A percentile compares a stretch with the other conserved stretches of the same genome.
These are phyloP conservation scores for Pangasius mekongensis DNA, from an alignment of 2,797 vertebrate species.

Conservation along the genomic window DNA sequence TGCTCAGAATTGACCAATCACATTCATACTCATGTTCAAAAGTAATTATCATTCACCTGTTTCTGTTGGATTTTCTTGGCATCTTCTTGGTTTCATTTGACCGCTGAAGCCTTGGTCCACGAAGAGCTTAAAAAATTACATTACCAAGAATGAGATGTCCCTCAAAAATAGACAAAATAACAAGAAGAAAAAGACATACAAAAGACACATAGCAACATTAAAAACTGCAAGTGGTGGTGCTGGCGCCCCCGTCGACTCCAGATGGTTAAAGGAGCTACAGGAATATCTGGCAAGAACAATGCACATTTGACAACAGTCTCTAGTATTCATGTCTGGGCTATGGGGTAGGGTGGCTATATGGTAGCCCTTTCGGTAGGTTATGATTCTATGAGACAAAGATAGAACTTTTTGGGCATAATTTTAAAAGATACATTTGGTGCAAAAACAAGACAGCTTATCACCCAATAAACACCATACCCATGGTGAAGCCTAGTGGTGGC, in stretches of 20 bases:
- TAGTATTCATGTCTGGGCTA: background rate
- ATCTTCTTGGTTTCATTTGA: background rate
- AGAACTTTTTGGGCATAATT: background rate
- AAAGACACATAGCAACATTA: background rate
- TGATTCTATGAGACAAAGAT: background rate
- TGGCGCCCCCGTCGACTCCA: too few species aligned
- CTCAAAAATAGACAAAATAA: background rate
- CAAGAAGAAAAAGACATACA: background rate
- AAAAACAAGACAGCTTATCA: background rate
- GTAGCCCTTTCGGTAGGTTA: background rate
- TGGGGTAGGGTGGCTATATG: background rate
- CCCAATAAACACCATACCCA: background rate
- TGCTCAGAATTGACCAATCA: background rate
- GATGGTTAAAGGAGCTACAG: background rate
- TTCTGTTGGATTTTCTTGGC: background rate
- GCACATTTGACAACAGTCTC: background rate
- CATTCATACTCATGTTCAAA: too few species aligned
- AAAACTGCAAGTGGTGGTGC: too few species aligned
- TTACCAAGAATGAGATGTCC: background rate
- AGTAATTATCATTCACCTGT: background rate
- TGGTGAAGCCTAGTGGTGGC: background rate
- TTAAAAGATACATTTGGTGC: background rate
- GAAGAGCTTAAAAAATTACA: background rate
- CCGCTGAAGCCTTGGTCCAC: background rate
- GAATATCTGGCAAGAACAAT: background rate